Base-by-base conservation (phyloP, 2,113 vertebrate genomes). In the Malurus alboscapulatus region DNA sequence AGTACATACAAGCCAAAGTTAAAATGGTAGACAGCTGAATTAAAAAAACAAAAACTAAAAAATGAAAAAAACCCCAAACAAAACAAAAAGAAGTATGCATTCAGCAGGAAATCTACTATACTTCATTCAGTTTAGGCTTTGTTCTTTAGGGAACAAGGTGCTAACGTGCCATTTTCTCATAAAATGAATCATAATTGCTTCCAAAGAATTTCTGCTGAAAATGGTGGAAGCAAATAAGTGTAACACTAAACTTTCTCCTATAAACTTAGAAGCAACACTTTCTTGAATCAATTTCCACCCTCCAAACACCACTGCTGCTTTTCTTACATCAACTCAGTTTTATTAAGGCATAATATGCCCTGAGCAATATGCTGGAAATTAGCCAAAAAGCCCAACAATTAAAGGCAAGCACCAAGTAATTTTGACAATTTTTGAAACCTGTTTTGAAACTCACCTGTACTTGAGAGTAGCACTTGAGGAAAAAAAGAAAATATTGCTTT, bases 131-230 rank as follows among this genome's bases (percentile, higher is more conserved):
- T 95, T 96, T 93, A 96, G 88, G 89, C 94, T 97, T 97, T 96
- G 97, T 97, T 96, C 95, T 97, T 96, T 89, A 96, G 97, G 94
- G 96, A 98, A 97, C 89, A 98, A 97, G 96, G 97, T 97, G 97
- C 97, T 97, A 97, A 98, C 75, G 92, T 92, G 92, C 96, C 97
- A 97, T 94, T 96, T 97, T 94, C 97, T 96, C 92, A 97, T 96
- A 92, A 95, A 96, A 95, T 96, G 93, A 96, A 96, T 95, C 83
- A 91, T 97, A 96, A 96, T 92, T 92, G 94, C 94, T 97, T 97
- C 89, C 95, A 97, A 96, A 93, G 92, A 92, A 89, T 97, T 96
- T 95, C 94, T 93, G 94, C 86, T 96, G 93, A 96, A 97, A 97
- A 97, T 95, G 84, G 94, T 94, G 96, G 97, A 98, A 97, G 95